Evolutionary conservation across 1,140 invertebrate genomes (phyloP).

Genomic region (Bombus waltoni): DNA sequence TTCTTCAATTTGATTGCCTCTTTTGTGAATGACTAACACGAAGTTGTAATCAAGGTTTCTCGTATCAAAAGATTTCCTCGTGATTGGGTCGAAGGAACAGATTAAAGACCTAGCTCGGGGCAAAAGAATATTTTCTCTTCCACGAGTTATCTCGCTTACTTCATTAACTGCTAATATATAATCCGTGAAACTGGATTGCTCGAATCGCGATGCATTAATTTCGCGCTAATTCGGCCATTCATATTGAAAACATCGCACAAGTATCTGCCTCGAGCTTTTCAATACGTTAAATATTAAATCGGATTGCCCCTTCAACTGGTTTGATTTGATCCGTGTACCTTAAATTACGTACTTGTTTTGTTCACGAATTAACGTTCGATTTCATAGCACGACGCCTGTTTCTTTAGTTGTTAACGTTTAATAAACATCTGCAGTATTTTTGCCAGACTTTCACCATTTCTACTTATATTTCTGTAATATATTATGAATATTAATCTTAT

Average conservation of each 20-base stretch:
- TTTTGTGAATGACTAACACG: constrained; percentile 25
- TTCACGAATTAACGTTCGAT: neutral
- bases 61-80: constrained; percentile 1
- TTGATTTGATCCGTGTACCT: neutral
- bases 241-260: constrained; percentile 4
- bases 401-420: neutral
- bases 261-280: neutral
- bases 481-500: too few species aligned
- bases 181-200: constrained; percentile 17
- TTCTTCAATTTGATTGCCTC: constrained; percentile 16
- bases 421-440: too few species aligned
- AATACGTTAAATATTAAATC: constrained; percentile 24
- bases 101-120: constrained; percentile 35
- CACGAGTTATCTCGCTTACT: constrained; percentile 3
- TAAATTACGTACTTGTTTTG: neutral
- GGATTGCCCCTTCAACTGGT: neutral
- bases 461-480: too few species aligned
- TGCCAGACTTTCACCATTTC: too few species aligned
- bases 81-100: neutral
- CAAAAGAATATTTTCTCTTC: constrained; percentile 10
- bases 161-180: constrained; percentile 40
- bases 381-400: too few species aligned
- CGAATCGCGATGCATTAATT: constrained; percentile 9
- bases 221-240: constrained; percentile 3
- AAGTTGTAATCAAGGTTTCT: constrained; percentile 2